Percentiles rank a stretch among this genome's conserved stretches.
These are phyloP conservation scores for Hydropotes inermis DNA, from an alignment of 2,113 vertebrate species.

Conservation along the genomic window DNA sequence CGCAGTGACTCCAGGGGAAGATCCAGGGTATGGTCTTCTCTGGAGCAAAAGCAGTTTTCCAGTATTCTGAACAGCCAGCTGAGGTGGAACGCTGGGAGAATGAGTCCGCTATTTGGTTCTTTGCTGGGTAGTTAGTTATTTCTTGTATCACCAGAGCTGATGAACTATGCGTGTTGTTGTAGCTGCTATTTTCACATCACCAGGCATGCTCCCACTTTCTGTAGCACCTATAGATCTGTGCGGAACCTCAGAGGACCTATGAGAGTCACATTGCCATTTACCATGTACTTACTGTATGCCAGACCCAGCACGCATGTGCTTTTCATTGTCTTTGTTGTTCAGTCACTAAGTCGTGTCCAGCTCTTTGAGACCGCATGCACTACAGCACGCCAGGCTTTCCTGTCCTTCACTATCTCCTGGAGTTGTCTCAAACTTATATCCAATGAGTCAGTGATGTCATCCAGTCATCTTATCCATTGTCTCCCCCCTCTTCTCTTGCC, in stretches of 20 bases:
- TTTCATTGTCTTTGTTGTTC: not conserved
- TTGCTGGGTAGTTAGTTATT: conserved; percentile 44
- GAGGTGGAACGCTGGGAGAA: conserved; percentile 61
- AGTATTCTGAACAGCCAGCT: conserved; percentile 56
- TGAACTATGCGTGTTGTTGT: not conserved
- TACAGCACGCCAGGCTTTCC: not conserved
- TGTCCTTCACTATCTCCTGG: not conserved
- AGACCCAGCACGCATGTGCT: not conserved
- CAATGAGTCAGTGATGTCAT: not conserved
- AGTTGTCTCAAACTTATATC: not conserved
- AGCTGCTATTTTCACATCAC: conserved; percentile 43
- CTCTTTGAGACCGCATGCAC: not conserved
- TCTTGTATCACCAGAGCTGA: conserved; percentile 4
- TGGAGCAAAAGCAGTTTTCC: conserved; percentile 49
- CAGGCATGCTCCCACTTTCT: not conserved
- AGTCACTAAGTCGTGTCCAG: not conserved
- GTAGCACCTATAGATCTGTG: not conserved
- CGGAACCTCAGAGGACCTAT: not conserved
- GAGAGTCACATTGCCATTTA: not conserved
- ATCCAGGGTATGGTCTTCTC: not conserved
- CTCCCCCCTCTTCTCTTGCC: not conserved
- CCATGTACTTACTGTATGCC: not conserved
- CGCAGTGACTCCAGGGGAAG: not conserved
- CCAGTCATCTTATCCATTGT: not conserved
- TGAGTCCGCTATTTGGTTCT: not conserved